These are phyloP conservation scores for Microcebus lehilahytsara DNA, from an alignment of 2,113 vertebrate species.

Conservation along the genomic window DNA sequence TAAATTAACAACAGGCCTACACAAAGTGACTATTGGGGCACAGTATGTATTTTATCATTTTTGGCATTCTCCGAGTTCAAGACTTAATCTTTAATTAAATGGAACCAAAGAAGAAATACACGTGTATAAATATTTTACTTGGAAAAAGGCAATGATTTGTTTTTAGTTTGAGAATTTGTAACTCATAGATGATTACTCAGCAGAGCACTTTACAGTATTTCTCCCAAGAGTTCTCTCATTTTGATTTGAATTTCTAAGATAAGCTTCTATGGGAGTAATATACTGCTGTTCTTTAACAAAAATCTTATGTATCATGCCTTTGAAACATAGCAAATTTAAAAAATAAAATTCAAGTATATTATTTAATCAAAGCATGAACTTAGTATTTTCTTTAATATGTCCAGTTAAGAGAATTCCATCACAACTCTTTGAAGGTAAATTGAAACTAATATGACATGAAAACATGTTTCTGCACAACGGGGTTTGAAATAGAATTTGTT, in stretches of 20 bases:
- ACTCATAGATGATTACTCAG: neutral
- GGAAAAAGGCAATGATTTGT: neutral
- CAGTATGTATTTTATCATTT: neutral
- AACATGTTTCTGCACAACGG: neutral
- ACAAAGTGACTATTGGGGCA: neutral
- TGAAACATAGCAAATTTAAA: neutral
- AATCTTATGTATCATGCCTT: neutral
- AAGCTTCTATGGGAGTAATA: neutral
- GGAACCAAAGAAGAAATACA: neutral
- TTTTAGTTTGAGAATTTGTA: conserved; percentile 3
- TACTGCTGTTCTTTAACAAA: neutral
- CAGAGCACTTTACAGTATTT: neutral
- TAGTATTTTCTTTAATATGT: neutral
- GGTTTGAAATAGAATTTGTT: neutral
- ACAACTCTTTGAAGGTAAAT: neutral
- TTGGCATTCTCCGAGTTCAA: neutral
- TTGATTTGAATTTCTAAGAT: neutral
- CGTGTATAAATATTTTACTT: neutral
- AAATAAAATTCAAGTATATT: neutral
- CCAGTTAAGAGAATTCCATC: neutral
- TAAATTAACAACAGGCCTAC: neutral
- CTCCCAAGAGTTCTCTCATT: neutral
- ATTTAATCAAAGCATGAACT: neutral
- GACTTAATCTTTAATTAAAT: neutral
- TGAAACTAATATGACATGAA: conserved; percentile 17